phyloP scores from a whole-genome alignment of 2,797 vertebrate genomes.

The Microhierax caerulescens region DNA sequence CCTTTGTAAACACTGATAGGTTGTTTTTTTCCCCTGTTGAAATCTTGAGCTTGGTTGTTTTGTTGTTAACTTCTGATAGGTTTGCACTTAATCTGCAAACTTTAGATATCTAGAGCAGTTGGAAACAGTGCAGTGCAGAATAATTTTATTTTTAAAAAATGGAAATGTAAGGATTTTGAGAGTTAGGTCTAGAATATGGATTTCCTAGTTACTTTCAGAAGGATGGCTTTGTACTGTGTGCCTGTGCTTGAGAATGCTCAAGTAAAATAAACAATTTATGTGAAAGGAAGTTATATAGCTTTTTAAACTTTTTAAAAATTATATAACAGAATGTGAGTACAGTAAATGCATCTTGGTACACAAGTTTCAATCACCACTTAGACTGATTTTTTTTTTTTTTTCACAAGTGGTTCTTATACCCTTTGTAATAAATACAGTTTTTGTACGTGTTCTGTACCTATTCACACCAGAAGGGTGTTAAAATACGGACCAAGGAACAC shows the following conservation, averaged over 20 bases:
- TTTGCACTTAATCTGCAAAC: neutral
- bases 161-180: neutral
- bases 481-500: neutral
- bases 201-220: neutral
- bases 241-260: neutral
- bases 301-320: neutral
- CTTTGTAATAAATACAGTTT: neutral
- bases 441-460: rapidly evolving
- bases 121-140: neutral
- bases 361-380: neutral
- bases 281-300: neutral
- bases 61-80: rapidly evolving
- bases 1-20: neutral
- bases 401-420: neutral
- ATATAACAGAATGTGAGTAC: neutral
- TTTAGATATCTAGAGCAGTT: neutral
- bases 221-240: neutral
- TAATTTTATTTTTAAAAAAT: neutral
- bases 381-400: neutral
- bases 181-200: neutral
- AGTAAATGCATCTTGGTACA: neutral
- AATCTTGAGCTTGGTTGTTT: neutral
- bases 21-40: neutral
- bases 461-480: neutral
- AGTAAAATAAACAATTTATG: neutral